A percentile compares a stretch with the other conserved stretches of the same genome.
phyloP scores from a whole-genome alignment of 2,888 invertebrate species.

The Hirtodrosophila cameraria region DNA sequence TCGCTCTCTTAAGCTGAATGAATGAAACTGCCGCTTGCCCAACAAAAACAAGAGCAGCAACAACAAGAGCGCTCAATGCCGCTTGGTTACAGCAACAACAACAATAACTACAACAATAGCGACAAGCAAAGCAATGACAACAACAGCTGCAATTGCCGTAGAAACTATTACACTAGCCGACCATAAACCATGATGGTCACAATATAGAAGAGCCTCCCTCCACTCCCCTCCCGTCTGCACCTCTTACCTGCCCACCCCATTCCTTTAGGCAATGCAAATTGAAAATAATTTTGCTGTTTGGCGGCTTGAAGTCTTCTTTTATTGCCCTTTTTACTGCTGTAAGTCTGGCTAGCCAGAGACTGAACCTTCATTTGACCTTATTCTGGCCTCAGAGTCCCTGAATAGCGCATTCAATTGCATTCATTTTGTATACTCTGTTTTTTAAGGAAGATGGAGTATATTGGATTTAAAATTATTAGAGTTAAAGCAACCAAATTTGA shows the following conservation, averaged over 20 bases:
- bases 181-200: conserved; percentile 74
- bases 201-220: conserved; percentile 30
- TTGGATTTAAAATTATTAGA: no score
- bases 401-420: conserved; percentile 20
- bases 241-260: no score
- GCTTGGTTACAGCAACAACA: conserved; percentile 55
- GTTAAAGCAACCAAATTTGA: no score
- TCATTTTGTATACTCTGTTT: conserved; percentile 3
- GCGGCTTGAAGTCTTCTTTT: conserved; percentile 26
- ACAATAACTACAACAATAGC: conserved; percentile 13
- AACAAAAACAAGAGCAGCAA: conserved; percentile 37
- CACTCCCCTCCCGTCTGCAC: not conserved
- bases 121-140: conserved; percentile 39
- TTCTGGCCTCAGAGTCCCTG: conserved; percentile 35
- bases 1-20: conserved; percentile 11
- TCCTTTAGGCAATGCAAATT: conserved; percentile 47
- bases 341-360: conserved; percentile 24
- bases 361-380: conserved; percentile 49
- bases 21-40: conserved; percentile 36
- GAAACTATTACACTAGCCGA: conserved; percentile 71
- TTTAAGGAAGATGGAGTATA: no score
- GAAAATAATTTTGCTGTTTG: conserved; percentile 50
- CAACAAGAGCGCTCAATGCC: conserved; percentile 59
- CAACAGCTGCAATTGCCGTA: conserved; percentile 60
- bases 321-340: conserved; percentile 31